Percentiles rank a stretch among this genome's conserved stretches.
phyloP scores from a whole-genome alignment of 2,888 invertebrate species.

The Drosophila kuntzei region DNA sequence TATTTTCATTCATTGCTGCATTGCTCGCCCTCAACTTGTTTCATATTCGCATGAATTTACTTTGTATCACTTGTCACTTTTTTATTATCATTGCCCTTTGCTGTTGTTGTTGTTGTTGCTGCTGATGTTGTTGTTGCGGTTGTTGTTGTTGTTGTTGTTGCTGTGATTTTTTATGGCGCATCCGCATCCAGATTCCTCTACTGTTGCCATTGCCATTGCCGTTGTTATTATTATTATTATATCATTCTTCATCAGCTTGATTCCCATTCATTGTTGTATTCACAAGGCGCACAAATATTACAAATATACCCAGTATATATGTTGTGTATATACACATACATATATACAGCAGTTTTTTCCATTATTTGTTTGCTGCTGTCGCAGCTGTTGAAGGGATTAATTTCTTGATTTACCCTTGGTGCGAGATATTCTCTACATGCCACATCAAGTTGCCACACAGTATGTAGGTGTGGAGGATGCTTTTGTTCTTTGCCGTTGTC shows the following conservation, averaged over 20 bases:
- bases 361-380: constrained; percentile 77
- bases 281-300: constrained; percentile 54
- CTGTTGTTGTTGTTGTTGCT: constrained; percentile 45
- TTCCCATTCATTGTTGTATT: constrained; percentile 81
- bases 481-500: constrained; percentile 61
- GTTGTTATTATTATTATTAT: constrained; percentile 72
- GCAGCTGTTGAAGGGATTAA: constrained; percentile 83
- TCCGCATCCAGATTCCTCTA: constrained; percentile 53
- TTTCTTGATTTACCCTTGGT: constrained; percentile 82
- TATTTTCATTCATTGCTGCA: constrained; percentile 67
- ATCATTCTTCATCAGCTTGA: constrained; percentile 82
- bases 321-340: not conserved
- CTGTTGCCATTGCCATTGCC: constrained; percentile 21
- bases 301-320: constrained; percentile 1
- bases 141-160: constrained; percentile 42
- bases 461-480: constrained; percentile 37
- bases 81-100: constrained; percentile 72
- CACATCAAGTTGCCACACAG: constrained; percentile 11
- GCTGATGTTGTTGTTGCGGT: constrained; percentile 2
- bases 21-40: constrained; percentile 51
- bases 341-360: constrained; percentile 63
- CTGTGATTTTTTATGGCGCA: constrained; percentile 77
- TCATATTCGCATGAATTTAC: constrained; percentile 81
- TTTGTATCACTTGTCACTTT: constrained; percentile 83
- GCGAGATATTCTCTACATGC: constrained; percentile 22